Evolutionary conservation across 2,888 invertebrate genomes (phyloP).

Genomic region (Microctonus hyperodae): DNA sequence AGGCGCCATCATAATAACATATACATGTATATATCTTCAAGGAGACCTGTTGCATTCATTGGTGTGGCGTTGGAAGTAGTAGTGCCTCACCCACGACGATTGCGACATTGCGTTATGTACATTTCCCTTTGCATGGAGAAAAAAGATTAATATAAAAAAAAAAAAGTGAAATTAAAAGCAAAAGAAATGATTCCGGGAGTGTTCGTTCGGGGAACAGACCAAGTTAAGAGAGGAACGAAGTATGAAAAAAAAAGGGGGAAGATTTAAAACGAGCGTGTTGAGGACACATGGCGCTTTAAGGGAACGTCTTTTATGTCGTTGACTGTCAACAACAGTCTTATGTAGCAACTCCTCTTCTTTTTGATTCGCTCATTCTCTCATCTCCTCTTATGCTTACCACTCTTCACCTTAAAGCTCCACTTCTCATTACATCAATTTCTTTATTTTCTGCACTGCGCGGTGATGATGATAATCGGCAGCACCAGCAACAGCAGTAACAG

Average conservation of each 20-base stretch:
- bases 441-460: background rate
- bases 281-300: conserved; percentile 27
- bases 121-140: background rate
- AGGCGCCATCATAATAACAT: conserved; percentile 9
- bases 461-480: background rate
- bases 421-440: background rate
- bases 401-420: background rate
- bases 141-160: background rate
- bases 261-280: conserved; percentile 18
- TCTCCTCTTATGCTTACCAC: background rate
- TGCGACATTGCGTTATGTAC: conserved; percentile 11
- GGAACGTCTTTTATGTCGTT: conserved; percentile 26
- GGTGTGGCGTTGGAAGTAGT: background rate
- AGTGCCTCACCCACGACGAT: conserved; percentile 27
- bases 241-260: background rate
- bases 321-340: conserved; percentile 16
- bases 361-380: background rate
- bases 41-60: conserved; percentile 19
- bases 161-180: conserved; percentile 1
- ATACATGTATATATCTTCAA: background rate
- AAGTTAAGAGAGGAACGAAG: conserved; percentile 7
- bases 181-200: conserved; percentile 22
- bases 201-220: conserved; percentile 20
- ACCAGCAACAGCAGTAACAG: background rate
- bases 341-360: conserved; percentile 16